These are phyloP conservation scores for Aphrocallistes beatrix DNA, from an alignment of 37 sponge, comb jelly and placozoan genomes.

Conservation along the genomic window DNA sequence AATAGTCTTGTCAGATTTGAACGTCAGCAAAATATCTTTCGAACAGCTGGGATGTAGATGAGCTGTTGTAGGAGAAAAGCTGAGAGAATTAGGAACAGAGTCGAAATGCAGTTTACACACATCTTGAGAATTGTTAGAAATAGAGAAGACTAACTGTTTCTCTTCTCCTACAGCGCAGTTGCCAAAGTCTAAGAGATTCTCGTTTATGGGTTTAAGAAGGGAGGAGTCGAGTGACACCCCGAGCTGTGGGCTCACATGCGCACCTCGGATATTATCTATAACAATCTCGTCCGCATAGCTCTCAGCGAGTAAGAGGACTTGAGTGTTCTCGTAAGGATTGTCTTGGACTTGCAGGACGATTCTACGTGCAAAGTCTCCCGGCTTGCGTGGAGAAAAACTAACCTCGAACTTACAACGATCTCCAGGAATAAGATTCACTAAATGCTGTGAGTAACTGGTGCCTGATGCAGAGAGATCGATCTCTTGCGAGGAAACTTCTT, in stretches of 20 bases:
- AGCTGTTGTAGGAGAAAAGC: conserved; percentile 61
- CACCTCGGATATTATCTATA: conserved; percentile 42
- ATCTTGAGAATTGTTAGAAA: conserved; percentile 67
- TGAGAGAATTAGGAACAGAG: conserved; percentile 24
- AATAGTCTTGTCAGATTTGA: conserved; percentile 47
- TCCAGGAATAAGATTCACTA: background rate
- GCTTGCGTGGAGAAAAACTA: background rate
- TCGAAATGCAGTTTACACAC: conserved; percentile 57
- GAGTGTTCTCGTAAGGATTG: conserved; percentile 79
- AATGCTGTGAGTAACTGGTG: background rate
- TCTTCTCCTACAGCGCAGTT: conserved; percentile 54
- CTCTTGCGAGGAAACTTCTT: background rate
- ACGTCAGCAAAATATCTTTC: conserved; percentile 69
- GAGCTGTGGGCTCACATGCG: conserved; percentile 6
- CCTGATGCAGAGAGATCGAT: background rate
- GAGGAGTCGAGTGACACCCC: background rate
- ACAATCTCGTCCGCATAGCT: conserved; percentile 71
- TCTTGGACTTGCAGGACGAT: conserved; percentile 37
- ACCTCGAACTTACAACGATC: background rate
- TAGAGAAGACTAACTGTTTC: conserved; percentile 64
- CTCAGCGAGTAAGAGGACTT: conserved; percentile 69
- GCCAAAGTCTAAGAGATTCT: conserved; percentile 69
- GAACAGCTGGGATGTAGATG: conserved; percentile 70
- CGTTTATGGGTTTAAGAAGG: conserved; percentile 10
- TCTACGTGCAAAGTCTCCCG: background rate